These are phyloP conservation scores for Phalloptychus januarius DNA, from an alignment of 2,797 vertebrate species.

Conservation along the genomic window DNA sequence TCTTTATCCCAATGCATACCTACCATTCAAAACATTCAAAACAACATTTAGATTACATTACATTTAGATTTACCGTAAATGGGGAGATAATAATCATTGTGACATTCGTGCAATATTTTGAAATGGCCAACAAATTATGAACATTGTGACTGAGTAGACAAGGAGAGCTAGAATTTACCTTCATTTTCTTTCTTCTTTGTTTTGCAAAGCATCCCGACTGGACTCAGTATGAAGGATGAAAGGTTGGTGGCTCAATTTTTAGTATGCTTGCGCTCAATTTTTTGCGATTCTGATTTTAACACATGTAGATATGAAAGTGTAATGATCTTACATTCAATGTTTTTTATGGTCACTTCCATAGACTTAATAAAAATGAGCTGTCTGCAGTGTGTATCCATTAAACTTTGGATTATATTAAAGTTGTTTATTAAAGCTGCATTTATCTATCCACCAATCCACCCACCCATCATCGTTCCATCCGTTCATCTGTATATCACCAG, in stretches of 20 bases:
- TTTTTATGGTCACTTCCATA: neutral
- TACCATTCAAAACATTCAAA: neutral
- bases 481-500: neutral
- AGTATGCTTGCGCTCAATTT: neutral
- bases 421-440: neutral
- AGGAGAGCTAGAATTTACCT: neutral
- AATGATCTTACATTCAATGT: neutral
- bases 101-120: neutral
- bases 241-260: neutral
- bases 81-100: neutral
- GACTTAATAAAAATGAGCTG: neutral
- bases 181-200: neutral
- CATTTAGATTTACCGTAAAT: neutral
- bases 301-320: neutral
- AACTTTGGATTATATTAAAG: neutral
- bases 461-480: neutral
- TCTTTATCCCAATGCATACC: neutral
- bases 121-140: neutral
- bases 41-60: too few species aligned
- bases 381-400: neutral
- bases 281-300: neutral
- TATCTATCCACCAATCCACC: neutral
- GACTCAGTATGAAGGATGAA: neutral
- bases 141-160: neutral
- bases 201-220: neutral